These are phyloP conservation scores for Ochotona curzoniae DNA, from an alignment of 2,113 vertebrate species.

Conservation along the genomic window DNA sequence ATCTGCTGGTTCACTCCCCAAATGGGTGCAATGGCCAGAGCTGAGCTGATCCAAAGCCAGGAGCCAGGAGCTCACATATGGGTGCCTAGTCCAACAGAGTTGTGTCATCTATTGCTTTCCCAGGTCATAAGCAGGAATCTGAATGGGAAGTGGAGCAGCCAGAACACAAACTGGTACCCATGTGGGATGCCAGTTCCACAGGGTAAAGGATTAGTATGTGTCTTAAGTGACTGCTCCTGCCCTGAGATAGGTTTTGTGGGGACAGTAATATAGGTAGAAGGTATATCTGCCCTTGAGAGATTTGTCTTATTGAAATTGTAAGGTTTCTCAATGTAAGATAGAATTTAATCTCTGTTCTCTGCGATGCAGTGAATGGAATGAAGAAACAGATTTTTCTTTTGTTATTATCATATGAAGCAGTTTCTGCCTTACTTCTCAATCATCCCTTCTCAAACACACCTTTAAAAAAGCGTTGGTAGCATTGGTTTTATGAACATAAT, in stretches of 20 bases:
- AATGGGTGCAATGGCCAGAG: too few species aligned
- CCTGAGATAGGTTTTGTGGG: not conserved
- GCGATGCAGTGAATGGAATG: not conserved
- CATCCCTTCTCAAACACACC: not conserved
- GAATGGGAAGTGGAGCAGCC: too few species aligned
- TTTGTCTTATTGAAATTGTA: not conserved
- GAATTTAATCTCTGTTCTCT: not conserved
- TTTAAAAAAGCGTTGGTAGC: not conserved
- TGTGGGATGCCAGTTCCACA: too few species aligned
- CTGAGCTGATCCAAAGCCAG: too few species aligned
- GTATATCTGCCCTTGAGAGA: not conserved
- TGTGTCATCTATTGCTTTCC: too few species aligned
- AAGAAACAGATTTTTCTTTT: not conserved
- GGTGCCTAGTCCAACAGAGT: too few species aligned
- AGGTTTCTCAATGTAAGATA: slow-evolving; percentile 5
- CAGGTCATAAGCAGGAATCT: too few species aligned
- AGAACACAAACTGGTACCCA: too few species aligned
- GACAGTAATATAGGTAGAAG: not conserved
- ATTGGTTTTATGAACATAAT: not conserved
- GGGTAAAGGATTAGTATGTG: too few species aligned
- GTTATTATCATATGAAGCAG: not conserved
- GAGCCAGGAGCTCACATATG: too few species aligned
- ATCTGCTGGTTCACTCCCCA: too few species aligned
- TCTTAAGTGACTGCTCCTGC: too few species aligned
- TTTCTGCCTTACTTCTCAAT: not conserved